A percentile compares a stretch with the other conserved stretches of the same genome.
Evolutionary conservation across 2,113 vertebrate species (phyloP).

Genomic region (Cynocephalus volans): DNA sequence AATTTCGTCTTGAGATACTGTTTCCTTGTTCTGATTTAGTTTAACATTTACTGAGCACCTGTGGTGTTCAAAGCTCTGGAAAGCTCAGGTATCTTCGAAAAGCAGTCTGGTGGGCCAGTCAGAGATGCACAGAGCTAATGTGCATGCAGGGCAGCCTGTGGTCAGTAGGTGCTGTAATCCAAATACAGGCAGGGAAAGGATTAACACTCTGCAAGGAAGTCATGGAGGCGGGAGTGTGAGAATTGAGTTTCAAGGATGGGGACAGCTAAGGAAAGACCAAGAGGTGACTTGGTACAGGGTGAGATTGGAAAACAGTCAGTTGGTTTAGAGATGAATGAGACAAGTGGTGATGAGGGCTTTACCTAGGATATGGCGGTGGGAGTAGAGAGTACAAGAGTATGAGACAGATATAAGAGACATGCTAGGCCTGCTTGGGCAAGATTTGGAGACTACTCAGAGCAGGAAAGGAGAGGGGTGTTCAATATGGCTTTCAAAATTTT

Average conservation of each 20-base stretch:
- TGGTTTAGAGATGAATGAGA: background rate
- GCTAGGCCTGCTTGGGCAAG: background rate
- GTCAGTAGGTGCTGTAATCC: background rate
- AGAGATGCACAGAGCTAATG: background rate
- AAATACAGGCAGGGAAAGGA: background rate
- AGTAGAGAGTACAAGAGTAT: background rate
- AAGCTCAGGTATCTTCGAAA: background rate
- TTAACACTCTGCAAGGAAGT: background rate
- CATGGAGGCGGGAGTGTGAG: background rate
- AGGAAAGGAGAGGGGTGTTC: background rate
- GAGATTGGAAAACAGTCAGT: background rate
- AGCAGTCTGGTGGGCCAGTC: background rate
- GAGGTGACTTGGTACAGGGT: background rate
- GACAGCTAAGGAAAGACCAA: background rate
- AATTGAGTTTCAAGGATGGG: background rate
- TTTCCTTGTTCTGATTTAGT: background rate
- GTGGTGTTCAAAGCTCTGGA: background rate
- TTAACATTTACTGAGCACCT: background rate
- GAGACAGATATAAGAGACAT: background rate
- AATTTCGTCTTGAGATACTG: background rate
- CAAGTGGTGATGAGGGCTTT: background rate
- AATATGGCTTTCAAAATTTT: conserved; percentile 1
- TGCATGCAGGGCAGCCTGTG: background rate
- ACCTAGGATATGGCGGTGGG: background rate
- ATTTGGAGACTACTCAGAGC: background rate